phyloP scores from a whole-genome alignment of 2,113 vertebrate genomes.

The Arenaria interpres region DNA sequence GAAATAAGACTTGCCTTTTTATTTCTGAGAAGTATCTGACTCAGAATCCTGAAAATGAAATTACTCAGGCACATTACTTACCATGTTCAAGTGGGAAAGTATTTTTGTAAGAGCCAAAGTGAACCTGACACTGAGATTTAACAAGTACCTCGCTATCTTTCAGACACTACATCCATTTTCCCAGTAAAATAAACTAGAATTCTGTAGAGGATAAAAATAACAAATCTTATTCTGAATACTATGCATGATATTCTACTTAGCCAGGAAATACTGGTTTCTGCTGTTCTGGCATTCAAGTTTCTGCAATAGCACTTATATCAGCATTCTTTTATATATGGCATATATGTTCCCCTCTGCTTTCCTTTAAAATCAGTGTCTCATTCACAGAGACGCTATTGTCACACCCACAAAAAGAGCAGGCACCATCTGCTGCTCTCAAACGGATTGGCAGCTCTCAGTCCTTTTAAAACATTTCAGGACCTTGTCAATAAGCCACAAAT shows the following conservation, averaged over 20 bases:
- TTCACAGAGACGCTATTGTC: not conserved
- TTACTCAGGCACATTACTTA: not conserved
- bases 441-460: not conserved
- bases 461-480: not conserved
- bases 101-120: not conserved
- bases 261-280: not conserved
- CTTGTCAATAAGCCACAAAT: not conserved
- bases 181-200: conserved; percentile 5
- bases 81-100: not conserved
- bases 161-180: not conserved
- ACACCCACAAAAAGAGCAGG: not conserved
- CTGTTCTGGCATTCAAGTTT: not conserved
- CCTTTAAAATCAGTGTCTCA: not conserved
- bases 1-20: not conserved
- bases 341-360: not conserved
- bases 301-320: not conserved
- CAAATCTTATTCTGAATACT: not conserved
- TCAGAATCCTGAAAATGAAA: not conserved
- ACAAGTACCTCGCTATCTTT: not conserved
- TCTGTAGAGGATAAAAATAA: not conserved
- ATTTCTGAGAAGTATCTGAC: not conserved
- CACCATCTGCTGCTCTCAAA: not conserved
- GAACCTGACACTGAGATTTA: not conserved
- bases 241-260: not conserved
- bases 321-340: not conserved